A percentile compares a stretch with the other conserved stretches of the same genome.
Conservation (phyloP, 2,113 vertebrate genomes). For the Platycercus adscitus region DNA sequence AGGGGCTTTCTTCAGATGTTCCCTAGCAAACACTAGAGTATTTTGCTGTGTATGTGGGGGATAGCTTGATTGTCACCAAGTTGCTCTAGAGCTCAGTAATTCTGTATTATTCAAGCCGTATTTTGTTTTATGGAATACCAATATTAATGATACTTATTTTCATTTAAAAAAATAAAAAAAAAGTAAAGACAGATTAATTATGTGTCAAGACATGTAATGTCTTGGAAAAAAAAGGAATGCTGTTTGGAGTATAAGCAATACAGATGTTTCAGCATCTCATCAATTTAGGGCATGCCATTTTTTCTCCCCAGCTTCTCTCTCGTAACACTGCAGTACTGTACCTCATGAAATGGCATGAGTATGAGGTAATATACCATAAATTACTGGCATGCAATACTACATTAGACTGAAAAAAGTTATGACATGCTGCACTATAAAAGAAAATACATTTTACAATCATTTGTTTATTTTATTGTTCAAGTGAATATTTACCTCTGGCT, state of each 20-base stretch:
- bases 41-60: accelerated
- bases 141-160: neutral
- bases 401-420: neutral
- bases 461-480: slow-evolving; percentile 28
- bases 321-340: neutral
- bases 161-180: neutral
- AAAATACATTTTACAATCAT: slow-evolving; percentile 1
- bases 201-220: neutral
- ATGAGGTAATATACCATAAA: neutral
- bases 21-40: neutral
- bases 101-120: neutral
- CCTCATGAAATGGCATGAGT: neutral
- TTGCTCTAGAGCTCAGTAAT: neutral
- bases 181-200: neutral
- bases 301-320: neutral
- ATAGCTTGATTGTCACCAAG: neutral
- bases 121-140: neutral
- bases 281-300: neutral
- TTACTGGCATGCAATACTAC: slow-evolving; percentile 3
- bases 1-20: neutral
- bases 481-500: slow-evolving; percentile 1
- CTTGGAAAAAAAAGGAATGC: neutral
- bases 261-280: neutral
- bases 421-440: neutral
- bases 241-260: neutral